A percentile compares a stretch with the other conserved stretches of the same genome.
Conservation (phyloP, 2,888 invertebrate genomes). For the Apamea crenata region DNA sequence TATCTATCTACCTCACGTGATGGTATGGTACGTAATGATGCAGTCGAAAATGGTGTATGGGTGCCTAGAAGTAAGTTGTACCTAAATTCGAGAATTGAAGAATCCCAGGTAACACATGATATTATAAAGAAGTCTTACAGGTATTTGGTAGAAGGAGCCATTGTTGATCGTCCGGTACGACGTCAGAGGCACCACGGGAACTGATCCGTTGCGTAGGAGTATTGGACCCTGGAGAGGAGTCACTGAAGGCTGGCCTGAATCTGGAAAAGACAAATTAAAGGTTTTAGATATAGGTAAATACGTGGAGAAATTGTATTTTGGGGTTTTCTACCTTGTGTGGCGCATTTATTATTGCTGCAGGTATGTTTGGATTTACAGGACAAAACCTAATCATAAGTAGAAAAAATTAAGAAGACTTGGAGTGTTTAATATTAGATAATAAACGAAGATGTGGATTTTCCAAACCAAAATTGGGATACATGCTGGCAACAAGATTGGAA, state of each 20-base stretch:
- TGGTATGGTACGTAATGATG: background rate
- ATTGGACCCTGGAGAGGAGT: slow-evolving; percentile 97
- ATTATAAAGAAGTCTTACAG: slow-evolving; percentile 91
- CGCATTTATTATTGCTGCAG: background rate
- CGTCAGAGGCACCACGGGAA: slow-evolving; percentile 96
- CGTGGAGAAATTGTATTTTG: background rate
- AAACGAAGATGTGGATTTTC: background rate
- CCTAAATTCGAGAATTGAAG: background rate
- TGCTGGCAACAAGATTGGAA: background rate
- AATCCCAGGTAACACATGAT: background rate
- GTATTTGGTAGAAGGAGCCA: slow-evolving; percentile 96
- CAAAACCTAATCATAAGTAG: background rate
- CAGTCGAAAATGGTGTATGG: too few species aligned
- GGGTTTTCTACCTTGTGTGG: background rate
- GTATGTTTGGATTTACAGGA: background rate
- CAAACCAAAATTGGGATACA: background rate
- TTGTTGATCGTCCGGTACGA: slow-evolving; percentile 96
- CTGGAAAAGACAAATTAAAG: slow-evolving; percentile 73
- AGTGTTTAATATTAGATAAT: background rate
- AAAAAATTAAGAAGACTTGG: background rate
- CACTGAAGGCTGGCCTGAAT: slow-evolving; percentile 91
- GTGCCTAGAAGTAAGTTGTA: background rate
- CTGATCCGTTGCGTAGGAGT: slow-evolving; percentile 95
- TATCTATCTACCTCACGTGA: background rate
- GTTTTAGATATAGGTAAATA: background rate